Evolutionary conservation across 1,140 invertebrate species (phyloP).

Genomic region (Anastrepha ludens): DNA sequence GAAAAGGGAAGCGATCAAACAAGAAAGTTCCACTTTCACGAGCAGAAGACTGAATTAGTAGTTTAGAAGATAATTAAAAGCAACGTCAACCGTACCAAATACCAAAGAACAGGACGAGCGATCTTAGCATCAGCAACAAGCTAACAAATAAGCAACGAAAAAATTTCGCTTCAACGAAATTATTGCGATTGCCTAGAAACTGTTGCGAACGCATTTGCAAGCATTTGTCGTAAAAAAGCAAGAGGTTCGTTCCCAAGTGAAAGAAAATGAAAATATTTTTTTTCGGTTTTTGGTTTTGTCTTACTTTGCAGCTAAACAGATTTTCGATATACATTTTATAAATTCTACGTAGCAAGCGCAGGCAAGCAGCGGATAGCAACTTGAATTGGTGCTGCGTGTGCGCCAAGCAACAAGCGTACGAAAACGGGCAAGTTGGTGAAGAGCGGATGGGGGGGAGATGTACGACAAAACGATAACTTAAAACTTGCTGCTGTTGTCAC

Average conservation of each 20-base stretch:
- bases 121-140: neutral
- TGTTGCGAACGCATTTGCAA: constrained; percentile 25
- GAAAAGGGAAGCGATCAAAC: neutral
- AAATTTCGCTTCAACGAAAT: constrained; percentile 42
- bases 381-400: neutral
- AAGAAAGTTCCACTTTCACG: neutral
- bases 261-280: neutral
- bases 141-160: constrained; percentile 3
- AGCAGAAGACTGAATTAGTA: constrained; percentile 28
- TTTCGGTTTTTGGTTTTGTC: neutral
- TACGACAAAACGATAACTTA: neutral
- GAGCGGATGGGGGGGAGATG: neutral
- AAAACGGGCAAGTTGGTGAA: neutral
- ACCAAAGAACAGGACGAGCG: neutral
- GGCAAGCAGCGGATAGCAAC: neutral
- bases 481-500: neutral
- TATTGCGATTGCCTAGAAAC: constrained; percentile 38
- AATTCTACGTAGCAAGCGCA: neutral
- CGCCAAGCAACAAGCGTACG: neutral
- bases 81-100: neutral
- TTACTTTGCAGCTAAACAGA: neutral
- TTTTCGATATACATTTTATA: neutral
- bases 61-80: neutral
- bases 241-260: constrained; percentile 52
- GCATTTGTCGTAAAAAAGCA: constrained; percentile 54